These are phyloP conservation scores for Sphaerolaimus hirsutus DNA, from an alignment of 2,888 invertebrate species.

Conservation along the genomic window DNA sequence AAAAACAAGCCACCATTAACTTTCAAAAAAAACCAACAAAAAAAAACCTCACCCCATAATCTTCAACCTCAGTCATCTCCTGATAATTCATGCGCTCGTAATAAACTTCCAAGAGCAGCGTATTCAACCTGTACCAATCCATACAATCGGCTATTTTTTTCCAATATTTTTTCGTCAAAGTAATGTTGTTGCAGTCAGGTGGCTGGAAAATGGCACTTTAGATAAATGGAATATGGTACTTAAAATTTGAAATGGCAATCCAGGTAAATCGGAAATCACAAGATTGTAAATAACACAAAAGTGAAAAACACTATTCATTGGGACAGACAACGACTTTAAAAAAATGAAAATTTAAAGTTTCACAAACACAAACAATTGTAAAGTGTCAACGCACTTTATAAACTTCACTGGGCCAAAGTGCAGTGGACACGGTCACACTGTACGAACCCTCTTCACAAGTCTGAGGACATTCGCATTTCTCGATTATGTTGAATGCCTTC, in stretches of 20 bases:
- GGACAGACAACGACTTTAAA: too few relatives aligned
- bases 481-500: constrained; percentile 12
- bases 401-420: constrained; percentile 18
- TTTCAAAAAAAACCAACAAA: too few relatives aligned
- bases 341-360: too few relatives aligned
- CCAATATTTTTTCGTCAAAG: not conserved
- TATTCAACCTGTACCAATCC: constrained; percentile 19
- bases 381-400: constrained; percentile 14
- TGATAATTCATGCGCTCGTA: constrained; percentile 26
- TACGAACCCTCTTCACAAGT: constrained; percentile 18
- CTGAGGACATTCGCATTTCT: constrained; percentile 17
- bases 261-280: too few relatives aligned
- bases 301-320: too few relatives aligned
- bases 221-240: too few relatives aligned
- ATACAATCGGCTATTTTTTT: constrained; percentile 1
- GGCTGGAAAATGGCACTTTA: too few relatives aligned
- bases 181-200: constrained; percentile 12
- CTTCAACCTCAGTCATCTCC: constrained; percentile 15
- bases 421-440: constrained; percentile 19
- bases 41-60: constrained; percentile 18
- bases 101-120: constrained; percentile 25
- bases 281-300: too few relatives aligned
- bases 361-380: too few relatives aligned
- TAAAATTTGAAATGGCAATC: too few relatives aligned
- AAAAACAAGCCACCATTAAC: too few relatives aligned